Percentiles rank a stretch among this genome's conserved stretches.
Conservation (phyloP, 2,797 vertebrate species). For the Delichon dasypus region DNA sequence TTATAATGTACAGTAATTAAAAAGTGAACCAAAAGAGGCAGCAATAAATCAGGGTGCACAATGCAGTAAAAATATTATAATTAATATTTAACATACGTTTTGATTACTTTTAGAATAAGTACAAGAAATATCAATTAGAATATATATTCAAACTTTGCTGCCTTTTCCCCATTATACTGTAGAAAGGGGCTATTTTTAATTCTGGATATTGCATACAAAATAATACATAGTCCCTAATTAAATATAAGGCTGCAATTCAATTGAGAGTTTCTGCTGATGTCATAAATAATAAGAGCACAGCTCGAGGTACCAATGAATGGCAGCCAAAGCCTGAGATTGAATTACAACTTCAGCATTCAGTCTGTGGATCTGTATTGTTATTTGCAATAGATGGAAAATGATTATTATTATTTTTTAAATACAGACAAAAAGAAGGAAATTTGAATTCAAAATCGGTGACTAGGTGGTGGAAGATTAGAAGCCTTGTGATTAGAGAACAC, state of each 20-base stretch:
- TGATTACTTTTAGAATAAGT: conserved; percentile 81
- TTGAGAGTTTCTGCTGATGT: conserved; percentile 82
- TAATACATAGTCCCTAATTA: conserved; percentile 83
- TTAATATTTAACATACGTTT: conserved; percentile 84
- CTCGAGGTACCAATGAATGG: conserved; percentile 77
- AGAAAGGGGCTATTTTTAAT: conserved; percentile 81
- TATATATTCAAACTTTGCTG: conserved; percentile 82
- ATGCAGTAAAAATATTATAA: conserved; percentile 81
- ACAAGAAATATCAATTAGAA: conserved; percentile 84
- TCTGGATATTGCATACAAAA: conserved; percentile 81
- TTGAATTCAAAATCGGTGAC: conserved; percentile 77
- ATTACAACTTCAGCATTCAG: conserved; percentile 79
- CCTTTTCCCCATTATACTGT: conserved; percentile 73
- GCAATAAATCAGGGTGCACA: conserved; percentile 82
- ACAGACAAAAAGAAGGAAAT: conserved; percentile 81
- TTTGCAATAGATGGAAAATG: conserved; percentile 83
- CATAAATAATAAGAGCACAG: conserved; percentile 80
- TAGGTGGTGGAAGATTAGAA: conserved; percentile 77
- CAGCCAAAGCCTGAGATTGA: conserved; percentile 77
- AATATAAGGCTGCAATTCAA: conserved; percentile 81
- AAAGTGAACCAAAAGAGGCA: conserved; percentile 78
- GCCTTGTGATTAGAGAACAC: conserved; percentile 74
- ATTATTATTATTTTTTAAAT: conserved; percentile 86
- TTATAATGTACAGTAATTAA: conserved; percentile 80
- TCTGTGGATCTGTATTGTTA: conserved; percentile 79